phyloP scores from a whole-genome alignment of 2,888 invertebrate genomes.

The Teinopalpus imperialis region DNA sequence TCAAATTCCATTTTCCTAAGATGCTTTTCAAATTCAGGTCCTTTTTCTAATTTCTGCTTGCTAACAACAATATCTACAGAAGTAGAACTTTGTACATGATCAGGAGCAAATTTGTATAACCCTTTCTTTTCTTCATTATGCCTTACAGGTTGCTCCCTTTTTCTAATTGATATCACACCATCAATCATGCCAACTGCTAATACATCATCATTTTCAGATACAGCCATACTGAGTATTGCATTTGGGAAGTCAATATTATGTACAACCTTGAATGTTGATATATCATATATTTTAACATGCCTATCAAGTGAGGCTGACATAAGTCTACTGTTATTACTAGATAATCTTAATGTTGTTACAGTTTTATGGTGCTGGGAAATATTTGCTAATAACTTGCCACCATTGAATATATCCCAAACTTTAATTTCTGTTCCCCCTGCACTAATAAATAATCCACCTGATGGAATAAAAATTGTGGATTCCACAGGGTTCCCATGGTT shows the following conservation, averaged over 20 bases:
- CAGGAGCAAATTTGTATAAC: conserved; percentile 78
- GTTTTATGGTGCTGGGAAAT: conserved; percentile 98
- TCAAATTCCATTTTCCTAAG: conserved; percentile 91
- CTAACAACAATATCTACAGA: conserved; percentile 78
- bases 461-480: conserved; percentile 92
- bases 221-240: conserved; percentile 92
- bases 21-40: conserved; percentile 84
- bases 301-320: conserved; percentile 96
- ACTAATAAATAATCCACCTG: conserved; percentile 94
- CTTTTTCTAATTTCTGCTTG: conserved; percentile 60
- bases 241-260: conserved; percentile 96
- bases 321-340: conserved; percentile 90
- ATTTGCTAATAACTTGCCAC: conserved; percentile 91
- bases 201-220: conserved; percentile 89
- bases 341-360: conserved; percentile 92
- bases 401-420: conserved; percentile 96
- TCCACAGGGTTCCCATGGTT: conserved; percentile 96
- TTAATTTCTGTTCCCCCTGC: conserved; percentile 95
- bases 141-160: conserved; percentile 84
- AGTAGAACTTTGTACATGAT: conserved; percentile 53
- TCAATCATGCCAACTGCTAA: conserved; percentile 96
- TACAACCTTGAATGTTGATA: conserved; percentile 91
- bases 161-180: conserved; percentile 93
- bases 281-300: conserved; percentile 96
- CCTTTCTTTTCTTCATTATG: conserved; percentile 56